These are phyloP conservation scores for Melanotaenia pygmaea DNA, from an alignment of 2,797 vertebrate genomes.

Conservation along the genomic window DNA sequence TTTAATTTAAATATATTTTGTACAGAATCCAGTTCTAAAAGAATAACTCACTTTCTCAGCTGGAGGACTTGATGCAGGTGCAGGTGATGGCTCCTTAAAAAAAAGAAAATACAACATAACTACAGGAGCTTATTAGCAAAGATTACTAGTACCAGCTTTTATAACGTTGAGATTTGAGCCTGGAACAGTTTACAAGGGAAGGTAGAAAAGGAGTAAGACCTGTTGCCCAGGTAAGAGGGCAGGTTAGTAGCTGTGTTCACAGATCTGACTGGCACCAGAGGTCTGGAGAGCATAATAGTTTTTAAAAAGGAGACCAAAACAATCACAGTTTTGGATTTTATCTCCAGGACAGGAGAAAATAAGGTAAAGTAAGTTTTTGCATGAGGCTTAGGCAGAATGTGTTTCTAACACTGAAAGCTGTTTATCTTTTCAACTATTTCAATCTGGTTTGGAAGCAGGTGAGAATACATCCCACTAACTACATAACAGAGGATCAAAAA, in stretches of 20 bases:
- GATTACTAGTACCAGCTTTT: no score
- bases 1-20: not conserved
- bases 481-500: constrained; percentile 71
- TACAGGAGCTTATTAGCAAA: not conserved
- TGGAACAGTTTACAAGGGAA: not conserved
- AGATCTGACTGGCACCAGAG: constrained; percentile 10
- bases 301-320: constrained; percentile 25
- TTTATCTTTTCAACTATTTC: constrained; percentile 53
- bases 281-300: constrained; percentile 44
- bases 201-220: not conserved
- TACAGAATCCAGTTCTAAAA: not conserved
- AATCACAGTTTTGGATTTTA: not conserved
- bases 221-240: not conserved
- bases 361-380: constrained; percentile 5
- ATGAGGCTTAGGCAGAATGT: not conserved
- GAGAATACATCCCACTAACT: constrained; percentile 49
- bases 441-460: constrained; percentile 42
- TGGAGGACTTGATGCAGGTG: constrained; percentile 63
- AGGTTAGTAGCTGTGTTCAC: not conserved
- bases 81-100: constrained; percentile 67
- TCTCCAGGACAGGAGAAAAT: not conserved
- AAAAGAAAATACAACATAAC: constrained; percentile 30
- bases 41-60: constrained; percentile 77
- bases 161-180: not conserved
- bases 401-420: constrained; percentile 29